Base-by-base conservation (phyloP, 2,888 invertebrate species). In the Oligia latruncula region DNA sequence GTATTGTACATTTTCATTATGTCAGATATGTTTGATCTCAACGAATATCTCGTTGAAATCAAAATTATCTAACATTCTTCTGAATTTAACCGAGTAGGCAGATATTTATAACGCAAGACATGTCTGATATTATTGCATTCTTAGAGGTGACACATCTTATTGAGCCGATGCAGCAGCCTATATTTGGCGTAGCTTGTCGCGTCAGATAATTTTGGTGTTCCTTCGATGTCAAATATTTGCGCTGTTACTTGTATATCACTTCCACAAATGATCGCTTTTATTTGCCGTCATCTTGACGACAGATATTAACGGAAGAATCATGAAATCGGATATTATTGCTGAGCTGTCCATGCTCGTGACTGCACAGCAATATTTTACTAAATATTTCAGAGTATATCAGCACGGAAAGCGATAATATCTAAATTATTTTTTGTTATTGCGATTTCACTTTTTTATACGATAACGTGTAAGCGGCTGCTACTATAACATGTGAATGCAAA, bases 401-500 rank as follows among this genome's bases (percentile, higher is more conserved):
- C 35, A 68, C 64, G 60, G 23, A 74, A 75, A 76, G 66, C 82
- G 77, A 89, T 85, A 87, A 85, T 78, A 83, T 84, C 82, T 77
- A 78, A 84, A 88, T 84, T 80, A 70, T 82, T 89, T 77, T 82
- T 80, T 58, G 71, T 77, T 83, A 87, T 85, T 74, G 74, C 68
- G 15, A 83, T 68, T 84, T 84, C 81, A 78, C 8, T 11, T 58
- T 64, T 78, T 83, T 78, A 74, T 77, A 77, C 84, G 80, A 88
- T 83, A 84, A 87, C 78, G 60, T 65, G 65, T 68, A 74, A 60
- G 68, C 62, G 46, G 62, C 67, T 72, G 65, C 71, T 73, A 72
- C 60, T 75, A 74, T 80, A 77, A 73, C 75, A 73, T 70, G 66
- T 75, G 46, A 83, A 83, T 70, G 46, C 43, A 71, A 78, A 73